Conservation (phyloP, 2,113 vertebrate species). For the Hipposideros armiger region DNA sequence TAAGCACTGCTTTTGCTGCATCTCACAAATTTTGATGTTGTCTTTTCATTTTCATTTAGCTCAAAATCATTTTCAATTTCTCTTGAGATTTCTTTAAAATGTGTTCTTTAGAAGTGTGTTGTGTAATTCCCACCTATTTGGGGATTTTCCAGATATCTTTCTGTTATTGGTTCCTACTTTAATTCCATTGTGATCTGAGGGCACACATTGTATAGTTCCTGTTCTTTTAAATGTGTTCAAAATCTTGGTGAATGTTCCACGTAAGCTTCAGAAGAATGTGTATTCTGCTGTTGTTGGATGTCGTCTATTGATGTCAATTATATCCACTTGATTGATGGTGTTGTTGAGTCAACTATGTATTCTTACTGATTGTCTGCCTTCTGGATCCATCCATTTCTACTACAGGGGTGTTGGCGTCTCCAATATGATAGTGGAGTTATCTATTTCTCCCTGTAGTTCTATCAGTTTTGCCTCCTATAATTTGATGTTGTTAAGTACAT, state of each 20-base stretch:
- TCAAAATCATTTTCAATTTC: not conserved
- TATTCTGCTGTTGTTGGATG: not conserved
- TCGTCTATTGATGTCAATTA: not conserved
- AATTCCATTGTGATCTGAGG: not conserved
- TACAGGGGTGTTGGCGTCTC: not conserved
- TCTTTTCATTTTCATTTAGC: not conserved
- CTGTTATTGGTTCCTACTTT: not conserved
- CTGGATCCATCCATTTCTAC: not conserved
- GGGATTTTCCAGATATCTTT: not conserved
- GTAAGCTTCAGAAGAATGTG: not conserved
- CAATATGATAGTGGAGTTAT: not conserved
- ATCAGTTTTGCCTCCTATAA: not conserved
- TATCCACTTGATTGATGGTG: not conserved
- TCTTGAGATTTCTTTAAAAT: slow-evolving; percentile 1
- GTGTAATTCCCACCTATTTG: not conserved
- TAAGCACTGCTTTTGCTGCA: not conserved
- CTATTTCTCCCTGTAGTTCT: not conserved
- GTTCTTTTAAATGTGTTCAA: not conserved
- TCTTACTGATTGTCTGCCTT: not conserved
- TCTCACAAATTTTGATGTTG: not conserved
- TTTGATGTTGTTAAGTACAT: not conserved
- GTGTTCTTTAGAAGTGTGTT: not conserved
- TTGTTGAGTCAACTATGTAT: not conserved
- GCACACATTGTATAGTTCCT: not conserved
- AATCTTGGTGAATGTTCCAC: not conserved